phyloP scores from a whole-genome alignment of 2,113 vertebrate species.

The Columba janthina region DNA sequence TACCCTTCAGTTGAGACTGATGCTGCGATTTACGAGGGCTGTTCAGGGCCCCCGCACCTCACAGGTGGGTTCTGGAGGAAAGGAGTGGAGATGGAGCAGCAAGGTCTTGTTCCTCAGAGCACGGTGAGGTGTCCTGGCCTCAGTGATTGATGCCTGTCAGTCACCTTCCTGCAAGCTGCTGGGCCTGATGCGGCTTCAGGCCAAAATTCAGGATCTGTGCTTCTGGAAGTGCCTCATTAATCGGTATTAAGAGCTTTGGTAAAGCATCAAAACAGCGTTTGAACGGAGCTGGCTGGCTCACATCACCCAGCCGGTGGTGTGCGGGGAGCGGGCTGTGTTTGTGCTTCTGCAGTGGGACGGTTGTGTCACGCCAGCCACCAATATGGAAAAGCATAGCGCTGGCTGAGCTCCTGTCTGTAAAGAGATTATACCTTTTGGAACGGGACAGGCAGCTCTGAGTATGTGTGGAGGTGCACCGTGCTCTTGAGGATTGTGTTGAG shows the following conservation, averaged over 20 bases:
- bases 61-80: not conserved
- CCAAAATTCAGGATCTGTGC: rapidly evolving
- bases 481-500: not conserved
- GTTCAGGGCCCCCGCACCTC: rapidly evolving
- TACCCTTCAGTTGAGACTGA: not conserved
- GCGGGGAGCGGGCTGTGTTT: not conserved
- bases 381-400: not conserved
- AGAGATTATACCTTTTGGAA: not conserved
- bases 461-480: not conserved
- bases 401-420: not conserved
- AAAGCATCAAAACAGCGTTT: not conserved
- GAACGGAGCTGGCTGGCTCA: not conserved
- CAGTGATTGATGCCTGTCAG: rapidly evolving
- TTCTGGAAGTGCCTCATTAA: rapidly evolving
- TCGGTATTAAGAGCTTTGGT: not conserved
- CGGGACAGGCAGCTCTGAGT: not conserved
- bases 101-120: rapidly evolving
- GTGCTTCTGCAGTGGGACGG: rapidly evolving
- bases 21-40: too few relatives aligned
- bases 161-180: not conserved
- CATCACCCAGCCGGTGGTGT: rapidly evolving
- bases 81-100: not conserved
- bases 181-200: not conserved
- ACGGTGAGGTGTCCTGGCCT: not conserved
- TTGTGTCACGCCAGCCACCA: not conserved